Evolutionary conservation across 2,888 invertebrate species (phyloP).

Genomic region (Lochmaea capreae): DNA sequence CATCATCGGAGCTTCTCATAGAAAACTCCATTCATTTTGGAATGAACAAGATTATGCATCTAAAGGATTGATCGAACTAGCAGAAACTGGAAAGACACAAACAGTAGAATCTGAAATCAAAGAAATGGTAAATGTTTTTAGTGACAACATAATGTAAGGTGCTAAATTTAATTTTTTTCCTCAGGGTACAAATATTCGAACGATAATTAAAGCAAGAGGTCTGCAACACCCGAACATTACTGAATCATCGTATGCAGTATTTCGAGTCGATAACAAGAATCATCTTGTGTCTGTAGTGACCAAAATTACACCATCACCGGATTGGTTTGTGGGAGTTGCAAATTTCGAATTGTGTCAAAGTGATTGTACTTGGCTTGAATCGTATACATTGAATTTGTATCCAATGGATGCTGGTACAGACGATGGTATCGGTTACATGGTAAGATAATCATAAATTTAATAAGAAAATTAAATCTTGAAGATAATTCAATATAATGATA

Average conservation of each 20-base stretch:
- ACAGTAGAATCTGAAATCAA: constrained; percentile 89
- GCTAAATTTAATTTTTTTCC: constrained; percentile 3
- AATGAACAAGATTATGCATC: constrained; percentile 86
- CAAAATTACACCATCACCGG: constrained; percentile 95
- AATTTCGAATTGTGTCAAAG: constrained; percentile 86
- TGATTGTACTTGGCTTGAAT: constrained; percentile 89
- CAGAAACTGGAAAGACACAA: constrained; percentile 91
- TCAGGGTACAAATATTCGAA: constrained; percentile 82
- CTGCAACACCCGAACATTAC: constrained; percentile 88
- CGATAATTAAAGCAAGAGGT: constrained; percentile 93
- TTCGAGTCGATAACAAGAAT: constrained; percentile 88
- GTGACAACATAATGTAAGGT: neutral
- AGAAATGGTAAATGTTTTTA: constrained; percentile 72
- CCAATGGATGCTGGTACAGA: constrained; percentile 97
- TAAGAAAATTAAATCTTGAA: neutral
- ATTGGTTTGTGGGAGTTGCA: constrained; percentile 95
- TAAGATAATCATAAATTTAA: constrained; percentile 55
- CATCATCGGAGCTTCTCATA: constrained; percentile 93
- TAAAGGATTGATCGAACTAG: constrained; percentile 87
- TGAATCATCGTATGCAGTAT: constrained; percentile 84
- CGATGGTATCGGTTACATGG: constrained; percentile 86
- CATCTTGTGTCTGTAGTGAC: constrained; percentile 93
- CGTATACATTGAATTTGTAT: constrained; percentile 83
- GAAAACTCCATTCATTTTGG: constrained; percentile 86
- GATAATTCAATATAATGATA: too few relatives aligned